Evolutionary conservation across 2,797 vertebrate species (phyloP).

Genomic region (Emydoidea blandingii): DNA sequence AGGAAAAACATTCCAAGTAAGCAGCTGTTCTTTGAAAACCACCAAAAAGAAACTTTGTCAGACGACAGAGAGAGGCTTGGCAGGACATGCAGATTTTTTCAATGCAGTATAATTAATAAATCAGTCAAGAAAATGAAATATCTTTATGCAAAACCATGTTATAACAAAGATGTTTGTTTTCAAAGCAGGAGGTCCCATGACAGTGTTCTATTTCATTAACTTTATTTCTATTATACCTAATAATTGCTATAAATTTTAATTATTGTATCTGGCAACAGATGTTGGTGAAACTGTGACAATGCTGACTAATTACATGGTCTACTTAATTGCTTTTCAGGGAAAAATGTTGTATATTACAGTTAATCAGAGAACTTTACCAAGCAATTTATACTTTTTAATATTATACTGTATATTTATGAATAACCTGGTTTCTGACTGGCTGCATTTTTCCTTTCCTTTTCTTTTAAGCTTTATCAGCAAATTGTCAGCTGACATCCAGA

Average conservation of each 20-base stretch:
- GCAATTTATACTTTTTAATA: neutral
- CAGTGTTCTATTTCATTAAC: neutral
- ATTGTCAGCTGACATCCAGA: neutral
- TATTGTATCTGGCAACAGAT: conserved; percentile 1
- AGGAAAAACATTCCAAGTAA: neutral
- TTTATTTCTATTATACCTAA: conserved; percentile 4
- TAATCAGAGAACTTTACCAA: neutral
- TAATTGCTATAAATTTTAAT: conserved; percentile 8
- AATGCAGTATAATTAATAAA: neutral
- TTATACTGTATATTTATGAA: neutral
- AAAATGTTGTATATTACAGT: neutral
- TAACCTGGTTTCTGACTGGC: neutral
- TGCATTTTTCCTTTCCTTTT: neutral
- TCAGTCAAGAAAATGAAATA: neutral
- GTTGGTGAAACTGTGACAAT: conserved; percentile 1
- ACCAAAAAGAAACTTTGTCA: neutral
- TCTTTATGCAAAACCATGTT: neutral
- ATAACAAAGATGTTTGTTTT: neutral
- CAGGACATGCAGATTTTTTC: neutral
- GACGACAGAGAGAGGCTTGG: neutral
- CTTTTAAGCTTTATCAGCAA: accelerated
- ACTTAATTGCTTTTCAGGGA: neutral
- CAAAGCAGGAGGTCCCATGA: neutral
- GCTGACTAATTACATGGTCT: neutral
- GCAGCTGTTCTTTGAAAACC: conserved; percentile 22